These are phyloP conservation scores for Agapornis canus DNA, from an alignment of 2,797 vertebrate species.

Conservation along the genomic window DNA sequence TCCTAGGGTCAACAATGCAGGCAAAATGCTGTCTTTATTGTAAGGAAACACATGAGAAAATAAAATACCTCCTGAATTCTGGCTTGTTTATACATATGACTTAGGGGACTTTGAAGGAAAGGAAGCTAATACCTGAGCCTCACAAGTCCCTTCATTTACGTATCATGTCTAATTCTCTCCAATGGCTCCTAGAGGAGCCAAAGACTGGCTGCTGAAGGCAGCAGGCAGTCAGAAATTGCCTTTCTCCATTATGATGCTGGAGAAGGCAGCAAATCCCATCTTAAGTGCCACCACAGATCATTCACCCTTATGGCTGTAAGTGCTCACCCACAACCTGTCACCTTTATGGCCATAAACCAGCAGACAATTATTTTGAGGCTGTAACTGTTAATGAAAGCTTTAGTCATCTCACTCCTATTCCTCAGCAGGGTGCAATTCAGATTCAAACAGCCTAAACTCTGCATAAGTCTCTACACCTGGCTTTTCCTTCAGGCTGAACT, in stretches of 20 bases:
- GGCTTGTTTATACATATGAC: background rate
- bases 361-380: background rate
- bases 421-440: background rate
- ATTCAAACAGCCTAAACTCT: background rate
- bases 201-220: background rate
- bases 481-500: background rate
- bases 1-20: background rate
- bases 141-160: background rate
- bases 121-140: background rate
- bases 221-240: background rate
- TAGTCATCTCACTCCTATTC: background rate
- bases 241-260: background rate
- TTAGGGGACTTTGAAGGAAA: background rate
- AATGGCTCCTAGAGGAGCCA: background rate
- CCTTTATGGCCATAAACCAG: background rate
- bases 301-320: background rate
- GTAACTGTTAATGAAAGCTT: conserved; percentile 33
- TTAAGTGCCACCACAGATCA: background rate
- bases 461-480: background rate
- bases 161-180: background rate
- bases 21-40: background rate
- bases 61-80: background rate
- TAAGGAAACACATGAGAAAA: background rate
- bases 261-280: background rate
- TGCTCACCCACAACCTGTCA: background rate